Base-by-base conservation (phyloP, 2,113 vertebrate species). In the Labeo rohita region DNA sequence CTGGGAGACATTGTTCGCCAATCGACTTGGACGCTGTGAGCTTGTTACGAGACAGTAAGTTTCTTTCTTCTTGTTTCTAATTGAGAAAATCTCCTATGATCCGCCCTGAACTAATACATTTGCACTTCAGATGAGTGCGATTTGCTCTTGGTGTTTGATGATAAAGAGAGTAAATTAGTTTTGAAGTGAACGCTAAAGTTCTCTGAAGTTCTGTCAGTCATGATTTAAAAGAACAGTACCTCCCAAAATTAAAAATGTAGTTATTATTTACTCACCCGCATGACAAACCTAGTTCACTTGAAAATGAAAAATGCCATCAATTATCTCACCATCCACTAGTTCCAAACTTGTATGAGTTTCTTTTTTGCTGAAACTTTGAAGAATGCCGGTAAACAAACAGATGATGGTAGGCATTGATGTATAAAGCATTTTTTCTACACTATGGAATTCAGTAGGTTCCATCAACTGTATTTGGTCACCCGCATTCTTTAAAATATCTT, bases 1-100 rank as follows among this genome's bases (percentile, higher is more conserved):
- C 81, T 56, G 90, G 85, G 91, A 92, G 90, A 92, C 91, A 93
- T 93, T 94, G 93, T 94, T 93, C 91, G 86, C 89, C 88, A 70
- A 87, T 85, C 86, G 89, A 84, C 85, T 84, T 50, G 72, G 83
- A 90, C 56, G 85, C 86, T 83, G 85, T 90, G 89, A 36, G 50
- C 65, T 59, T 66, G 59, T 83, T 34, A 52, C 45, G 54, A 63
- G 47, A 83, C 13, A 49, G 36, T 66, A n/a, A 9, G 28, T 63
- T 65, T 63, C 21, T 45, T 74, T 61, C 70, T 50, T 54, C 68
- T 77, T 54, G 74, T 68, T 66, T 85, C 34, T 68, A 70, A 59
- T 47, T 72, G 34, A 72, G 84, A 56, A 70, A 23, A 45, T 85
- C 65, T 73, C 73, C 78, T 86, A 50, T 45, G 59, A 86, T 86